Percentiles rank a stretch among this genome's conserved stretches.
Conservation (phyloP, 2,888 invertebrate species). For the Xestia rhomboidea region DNA sequence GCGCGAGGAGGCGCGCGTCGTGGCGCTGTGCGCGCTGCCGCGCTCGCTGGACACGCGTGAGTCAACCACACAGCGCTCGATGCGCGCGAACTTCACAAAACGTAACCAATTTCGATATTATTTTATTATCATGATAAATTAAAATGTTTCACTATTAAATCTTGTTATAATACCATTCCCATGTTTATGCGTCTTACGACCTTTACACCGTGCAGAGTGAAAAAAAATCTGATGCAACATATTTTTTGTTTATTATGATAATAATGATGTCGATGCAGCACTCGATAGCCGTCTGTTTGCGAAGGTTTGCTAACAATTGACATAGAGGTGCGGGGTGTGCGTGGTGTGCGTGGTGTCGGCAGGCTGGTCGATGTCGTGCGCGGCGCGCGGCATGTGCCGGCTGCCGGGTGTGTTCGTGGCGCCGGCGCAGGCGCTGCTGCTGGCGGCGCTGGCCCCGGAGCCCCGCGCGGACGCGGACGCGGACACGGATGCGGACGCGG, state of each 20-base stretch:
- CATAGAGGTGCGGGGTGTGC: too few species aligned
- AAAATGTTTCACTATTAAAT: background rate
- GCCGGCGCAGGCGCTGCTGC: constrained; percentile 77
- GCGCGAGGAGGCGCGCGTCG: constrained; percentile 69
- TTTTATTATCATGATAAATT: background rate
- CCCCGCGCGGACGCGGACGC: background rate
- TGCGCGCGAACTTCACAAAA: background rate
- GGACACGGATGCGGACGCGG: background rate
- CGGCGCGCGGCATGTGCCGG: constrained; percentile 67
- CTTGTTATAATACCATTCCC: background rate
- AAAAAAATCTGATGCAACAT: background rate
- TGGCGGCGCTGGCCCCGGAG: constrained; percentile 67
- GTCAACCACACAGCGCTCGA: constrained; percentile 13
- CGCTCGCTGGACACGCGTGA: constrained; percentile 65
- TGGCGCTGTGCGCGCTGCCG: constrained; percentile 75
- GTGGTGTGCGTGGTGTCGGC: constrained; percentile 14
- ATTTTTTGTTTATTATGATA: background rate
- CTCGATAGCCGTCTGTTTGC: background rate
- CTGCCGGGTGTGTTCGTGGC: constrained; percentile 75
- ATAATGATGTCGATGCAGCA: background rate
- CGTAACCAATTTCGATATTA: background rate
- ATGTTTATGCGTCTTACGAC: background rate
- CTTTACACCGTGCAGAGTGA: background rate
- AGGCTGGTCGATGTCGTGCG: constrained; percentile 51
- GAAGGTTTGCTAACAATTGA: background rate